phyloP scores from a whole-genome alignment of 64 coral and sea anemone genomes.

The Cladopsammia gracilis region DNA sequence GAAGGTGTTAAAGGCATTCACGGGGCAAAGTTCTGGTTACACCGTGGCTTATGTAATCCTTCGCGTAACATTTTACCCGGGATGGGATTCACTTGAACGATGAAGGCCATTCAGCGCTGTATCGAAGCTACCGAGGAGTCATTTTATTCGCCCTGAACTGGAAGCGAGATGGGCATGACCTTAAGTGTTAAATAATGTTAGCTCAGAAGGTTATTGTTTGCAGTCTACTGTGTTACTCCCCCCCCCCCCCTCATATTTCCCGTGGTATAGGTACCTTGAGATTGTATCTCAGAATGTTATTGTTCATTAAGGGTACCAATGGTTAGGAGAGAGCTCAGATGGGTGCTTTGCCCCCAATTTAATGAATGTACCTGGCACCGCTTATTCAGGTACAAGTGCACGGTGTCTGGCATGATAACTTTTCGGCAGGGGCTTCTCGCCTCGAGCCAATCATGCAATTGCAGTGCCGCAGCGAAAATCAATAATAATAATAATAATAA shows the following conservation, averaged over 20 bases:
- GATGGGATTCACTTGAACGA: too few relatives aligned
- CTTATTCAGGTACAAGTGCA: conserved; percentile 7
- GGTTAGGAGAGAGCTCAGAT: background rate
- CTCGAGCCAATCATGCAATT: too few relatives aligned
- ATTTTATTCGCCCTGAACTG: too few relatives aligned
- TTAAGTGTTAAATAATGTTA: too few relatives aligned
- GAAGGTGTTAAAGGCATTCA: background rate
- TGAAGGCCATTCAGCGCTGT: background rate
- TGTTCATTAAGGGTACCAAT: background rate
- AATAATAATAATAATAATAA: too few relatives aligned
- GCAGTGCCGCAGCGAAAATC: too few relatives aligned
- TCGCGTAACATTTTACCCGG: background rate
- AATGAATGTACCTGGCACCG: too few relatives aligned
- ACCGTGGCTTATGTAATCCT: background rate
- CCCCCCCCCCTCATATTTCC: background rate
- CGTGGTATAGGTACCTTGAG: background rate
- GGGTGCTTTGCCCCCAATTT: too few relatives aligned
- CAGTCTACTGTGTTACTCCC: background rate
- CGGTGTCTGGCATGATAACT: conserved; percentile 4
- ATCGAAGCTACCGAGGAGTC: too few relatives aligned
- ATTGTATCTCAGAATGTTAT: too few relatives aligned
- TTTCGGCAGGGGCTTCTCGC: too few relatives aligned
- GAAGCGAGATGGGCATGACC: too few relatives aligned
- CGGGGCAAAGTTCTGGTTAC: background rate
- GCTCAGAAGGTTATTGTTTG: conserved; percentile 1